Base-by-base conservation (phyloP, 2,113 vertebrate genomes). In the Mus spicilegus region DNA sequence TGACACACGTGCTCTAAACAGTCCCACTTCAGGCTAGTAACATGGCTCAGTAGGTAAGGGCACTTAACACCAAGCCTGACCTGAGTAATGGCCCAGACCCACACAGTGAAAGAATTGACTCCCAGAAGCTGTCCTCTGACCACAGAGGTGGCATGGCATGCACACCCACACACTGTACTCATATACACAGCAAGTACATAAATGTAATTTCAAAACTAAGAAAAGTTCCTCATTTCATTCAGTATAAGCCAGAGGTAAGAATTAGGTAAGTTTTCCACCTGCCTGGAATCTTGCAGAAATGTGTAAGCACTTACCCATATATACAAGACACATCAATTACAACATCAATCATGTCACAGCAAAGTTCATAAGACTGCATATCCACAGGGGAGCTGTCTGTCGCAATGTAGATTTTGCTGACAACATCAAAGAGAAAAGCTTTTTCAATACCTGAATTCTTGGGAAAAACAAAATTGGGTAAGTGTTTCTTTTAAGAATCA, bases 401-500 rank as follows among this genome's bases (percentile, higher is more conserved):
- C 96, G 99, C 99, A 24, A 99, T 99, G 99, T 99, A 99, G 99
- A 99, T 99, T 99, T 99, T 99, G 98, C 99, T 99, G 99, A 99
- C 99, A 96, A 99, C 99, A 39, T 99, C 99, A 76, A 99, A 99
- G 98, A 99, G 99, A 97, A 99, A 99, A 97, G 99, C 99, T 98
- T 99, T 99, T 98, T 99, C 99, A 96, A 99, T 99, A 98, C 99
- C 99, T 98, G 99, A 99, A 99, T 99, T 99, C 99, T 99, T 99
- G 94, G 94, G 89, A 94, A 97, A 98, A 98, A 94, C 97, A 96
- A 98, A 98, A 95, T 96, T 61, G 24, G 42, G 75, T 51, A 89
- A 92, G 56, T 73, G 95, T 94, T 96, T 95, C 95, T 97, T 22
- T 10, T 81, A 97, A 89, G 42, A 98, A 94, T 51, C 84, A 75